Base-by-base conservation (phyloP, 1,140 invertebrate genomes). In the Gerris buenoi region DNA sequence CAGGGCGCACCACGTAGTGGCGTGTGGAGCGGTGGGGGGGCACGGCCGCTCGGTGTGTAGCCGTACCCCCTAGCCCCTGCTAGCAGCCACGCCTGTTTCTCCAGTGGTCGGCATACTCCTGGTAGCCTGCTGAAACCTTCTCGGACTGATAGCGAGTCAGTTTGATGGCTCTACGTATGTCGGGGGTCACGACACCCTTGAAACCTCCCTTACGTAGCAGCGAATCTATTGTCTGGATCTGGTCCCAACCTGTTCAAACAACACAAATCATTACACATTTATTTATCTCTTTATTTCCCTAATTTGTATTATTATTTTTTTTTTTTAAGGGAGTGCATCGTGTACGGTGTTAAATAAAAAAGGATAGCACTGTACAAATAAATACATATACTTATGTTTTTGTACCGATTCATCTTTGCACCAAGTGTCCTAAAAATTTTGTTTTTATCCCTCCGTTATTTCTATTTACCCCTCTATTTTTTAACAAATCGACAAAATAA, bases 221-320 rank as follows among this genome's bases (percentile, higher is more conserved):
- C 2, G 95, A 97, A 78, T 99, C 96, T 74, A 99, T 97, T 14
- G 96, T 98, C 78, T 98, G 93, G 68, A 95, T 85, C 77, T 93
- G 92, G 82, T 96, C 89, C 94, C 94, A 97, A 72, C 93, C 92
- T 74, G 58, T n/a, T 66, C 69, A 68, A 64, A 58, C 27, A 68
- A 14, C 2, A 27, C 29, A 3, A 56, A 56, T n/a, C 46, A 56
- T n/a, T n/a, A n/a, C n/a, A n/a, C 23, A 13, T 64, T 3, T 28
- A 15, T 61, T 13, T 15, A n/a, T 10, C 22, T 15, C 13, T 13
- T 61, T 15, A 61, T 15, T 15, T 15, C 13, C 60, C 13, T 61
- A 61, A 61, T 10, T n/a, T n/a, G n/a, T n/a, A n/a, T n/a, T n/a
- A n/a, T n/a, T n/a, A n/a, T n/a, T n/a, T n/a, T n/a, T n/a, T n/a